phyloP scores from a whole-genome alignment of 2,797 vertebrate genomes.

The Aeoliscus strigatus region DNA sequence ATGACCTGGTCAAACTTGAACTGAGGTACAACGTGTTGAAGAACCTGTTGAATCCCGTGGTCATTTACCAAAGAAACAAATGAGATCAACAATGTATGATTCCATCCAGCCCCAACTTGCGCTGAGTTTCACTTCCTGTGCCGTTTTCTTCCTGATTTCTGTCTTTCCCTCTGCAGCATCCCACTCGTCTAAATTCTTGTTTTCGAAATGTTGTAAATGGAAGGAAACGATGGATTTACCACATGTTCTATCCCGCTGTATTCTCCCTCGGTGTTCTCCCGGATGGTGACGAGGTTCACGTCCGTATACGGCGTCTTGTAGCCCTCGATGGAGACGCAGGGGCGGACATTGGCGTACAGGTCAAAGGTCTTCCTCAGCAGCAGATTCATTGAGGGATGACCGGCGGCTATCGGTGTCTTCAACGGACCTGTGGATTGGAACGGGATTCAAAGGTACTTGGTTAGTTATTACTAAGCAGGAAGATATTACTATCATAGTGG shows the following conservation, averaged over 20 bases:
- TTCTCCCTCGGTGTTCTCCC: conserved; percentile 96
- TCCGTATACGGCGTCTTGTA: conserved; percentile 91
- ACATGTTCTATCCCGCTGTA: conserved; percentile 96
- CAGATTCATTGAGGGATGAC: conserved; percentile 95
- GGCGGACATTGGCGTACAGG: conserved; percentile 92
- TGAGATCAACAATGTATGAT: no score
- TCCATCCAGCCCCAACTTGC: no score
- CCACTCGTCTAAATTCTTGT: no score
- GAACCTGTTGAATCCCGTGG: no score
- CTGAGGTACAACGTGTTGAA: no score
- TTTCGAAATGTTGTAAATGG: no score
- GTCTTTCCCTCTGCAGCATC: no score
- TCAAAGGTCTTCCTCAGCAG: conserved; percentile 93
- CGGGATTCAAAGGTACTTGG: conserved; percentile 2
- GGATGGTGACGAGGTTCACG: conserved; percentile 93
- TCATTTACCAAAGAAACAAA: no score
- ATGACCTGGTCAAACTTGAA: neutral
- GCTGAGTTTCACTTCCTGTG: no score
- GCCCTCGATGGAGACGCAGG: conserved; percentile 92
- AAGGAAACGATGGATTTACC: no score
- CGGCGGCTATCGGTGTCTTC: conserved; percentile 94
- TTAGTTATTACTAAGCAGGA: neutral
- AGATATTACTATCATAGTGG: neutral
- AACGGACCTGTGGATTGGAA: conserved; percentile 78
- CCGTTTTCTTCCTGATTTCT: no score